Base-by-base conservation (phyloP, 2,113 vertebrate genomes). In the Trachemys scripta region DNA sequence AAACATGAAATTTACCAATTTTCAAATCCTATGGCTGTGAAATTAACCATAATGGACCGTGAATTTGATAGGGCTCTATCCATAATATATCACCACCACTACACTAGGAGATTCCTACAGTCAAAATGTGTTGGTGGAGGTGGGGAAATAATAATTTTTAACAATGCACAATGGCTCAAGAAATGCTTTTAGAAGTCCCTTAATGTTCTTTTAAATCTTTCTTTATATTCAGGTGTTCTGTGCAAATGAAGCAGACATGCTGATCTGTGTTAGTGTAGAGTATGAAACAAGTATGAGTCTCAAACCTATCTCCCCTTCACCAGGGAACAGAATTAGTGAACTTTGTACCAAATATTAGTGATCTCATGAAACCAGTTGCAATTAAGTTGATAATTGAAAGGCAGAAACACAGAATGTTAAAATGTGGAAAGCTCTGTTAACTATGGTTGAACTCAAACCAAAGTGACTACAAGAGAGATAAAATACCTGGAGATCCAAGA, bases 251-350 rank as follows among this genome's bases (percentile, higher is more conserved):
- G n/a, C 38, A 75, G 19, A 38, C 72, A 25, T 45, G 72, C 72
- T 25, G 72, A 75, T 42, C 38, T 75, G 9, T 75, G 38, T 75
- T 45, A 42, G 38, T 11, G 6, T 45, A 75, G 19, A 8, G 31
- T 69, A 31, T 35, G 31, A 69, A 69, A 69, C 62, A 69, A 69
- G 16, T 17, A 56, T 54, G 45, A 90, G 86, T 88, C 81, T 94
- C 94, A 96, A 91, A 76, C 65, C 96, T 51, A 1, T 69, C n/a
- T 94, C 94, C 90, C 87, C 86, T 96, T 84, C 92, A 86, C 84
- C 29, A 69, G 65, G 8, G 80, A 93, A 81, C 82, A 75, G 13
- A 75, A 87, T 94, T 0, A 0, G 80, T 89, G 90, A 85, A 14
- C 31, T 2, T 54, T 94, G 49, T 80, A 87, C 10, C 31, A 94